Percentiles rank a stretch among this genome's conserved stretches.
Conservation (phyloP, 2,113 vertebrate genomes). For the Casuarius casuarius region DNA sequence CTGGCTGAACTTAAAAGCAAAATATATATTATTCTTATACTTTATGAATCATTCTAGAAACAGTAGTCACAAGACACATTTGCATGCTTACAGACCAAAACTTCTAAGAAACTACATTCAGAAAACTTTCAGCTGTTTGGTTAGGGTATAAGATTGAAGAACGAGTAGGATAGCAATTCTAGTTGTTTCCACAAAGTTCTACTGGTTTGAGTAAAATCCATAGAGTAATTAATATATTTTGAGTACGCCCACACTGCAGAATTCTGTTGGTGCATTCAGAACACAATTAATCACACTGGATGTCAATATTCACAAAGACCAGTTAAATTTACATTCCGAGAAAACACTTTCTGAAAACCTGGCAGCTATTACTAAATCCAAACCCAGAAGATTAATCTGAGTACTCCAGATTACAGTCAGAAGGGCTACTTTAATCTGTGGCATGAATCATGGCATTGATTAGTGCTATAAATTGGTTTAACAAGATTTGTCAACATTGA, state of each 20-base stretch:
- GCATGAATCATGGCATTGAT: background rate
- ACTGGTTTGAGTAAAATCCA: background rate
- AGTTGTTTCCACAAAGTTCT: background rate
- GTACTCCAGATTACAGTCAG: background rate
- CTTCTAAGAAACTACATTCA: background rate
- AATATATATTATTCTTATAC: background rate
- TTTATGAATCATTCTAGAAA: conserved; percentile 4
- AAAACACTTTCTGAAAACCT: background rate
- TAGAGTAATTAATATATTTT: conserved; percentile 6
- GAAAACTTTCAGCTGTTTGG: background rate
- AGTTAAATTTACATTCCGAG: background rate
- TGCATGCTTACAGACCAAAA: background rate
- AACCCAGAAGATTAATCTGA: background rate
- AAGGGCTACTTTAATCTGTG: background rate
- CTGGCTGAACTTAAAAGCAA: background rate
- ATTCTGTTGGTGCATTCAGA: background rate
- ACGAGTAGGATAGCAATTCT: background rate
- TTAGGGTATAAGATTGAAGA: background rate
- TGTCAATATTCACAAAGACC: background rate
- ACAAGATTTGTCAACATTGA: background rate
- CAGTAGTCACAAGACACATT: background rate
- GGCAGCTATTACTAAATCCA: background rate
- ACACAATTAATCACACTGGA: background rate
- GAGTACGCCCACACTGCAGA: background rate
- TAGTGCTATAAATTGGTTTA: background rate